phyloP scores from a whole-genome alignment of 2,797 vertebrate genomes.

The Xerus rutilus region DNA sequence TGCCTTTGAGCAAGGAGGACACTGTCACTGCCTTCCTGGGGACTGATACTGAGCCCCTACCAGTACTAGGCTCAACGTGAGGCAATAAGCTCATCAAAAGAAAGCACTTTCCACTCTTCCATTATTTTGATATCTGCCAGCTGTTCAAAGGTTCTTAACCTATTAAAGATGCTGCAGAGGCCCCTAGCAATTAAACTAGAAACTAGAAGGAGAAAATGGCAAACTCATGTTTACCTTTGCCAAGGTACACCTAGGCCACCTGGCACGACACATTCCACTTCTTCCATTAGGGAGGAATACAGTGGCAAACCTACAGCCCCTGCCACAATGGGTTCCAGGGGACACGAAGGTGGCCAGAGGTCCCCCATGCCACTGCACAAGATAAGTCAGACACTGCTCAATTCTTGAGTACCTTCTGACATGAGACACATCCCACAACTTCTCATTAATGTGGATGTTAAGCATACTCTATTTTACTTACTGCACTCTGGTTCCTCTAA shows the following conservation, averaged over 20 bases:
- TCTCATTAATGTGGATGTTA: not conserved
- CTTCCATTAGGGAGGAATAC: not conserved
- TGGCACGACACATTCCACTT: not conserved
- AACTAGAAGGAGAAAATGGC: slow-evolving; percentile 33
- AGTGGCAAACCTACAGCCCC: rapidly evolving
- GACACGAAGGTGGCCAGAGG: rapidly evolving
- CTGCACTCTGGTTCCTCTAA: not conserved
- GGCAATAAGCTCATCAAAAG: not conserved
- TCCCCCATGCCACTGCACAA: not conserved
- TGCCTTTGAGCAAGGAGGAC: not conserved
- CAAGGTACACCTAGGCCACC: not conserved
- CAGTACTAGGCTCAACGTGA: not conserved
- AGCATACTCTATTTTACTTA: not conserved
- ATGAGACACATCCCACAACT: too few relatives aligned
- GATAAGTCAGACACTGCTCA: not conserved
- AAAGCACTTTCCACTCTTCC: not conserved
- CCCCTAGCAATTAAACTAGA: slow-evolving; percentile 29
- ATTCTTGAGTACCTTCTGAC: not conserved
- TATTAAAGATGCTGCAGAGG: slow-evolving; percentile 9
- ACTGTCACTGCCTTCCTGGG: not conserved
- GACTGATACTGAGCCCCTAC: not conserved
- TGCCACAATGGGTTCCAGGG: not conserved
- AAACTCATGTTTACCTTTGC: not conserved
- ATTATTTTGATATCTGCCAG: slow-evolving; percentile 24
- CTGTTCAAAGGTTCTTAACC: slow-evolving; percentile 52